Evolutionary conservation across 2,797 vertebrate genomes (phyloP).

Genomic region (Ammospiza maritima): DNA sequence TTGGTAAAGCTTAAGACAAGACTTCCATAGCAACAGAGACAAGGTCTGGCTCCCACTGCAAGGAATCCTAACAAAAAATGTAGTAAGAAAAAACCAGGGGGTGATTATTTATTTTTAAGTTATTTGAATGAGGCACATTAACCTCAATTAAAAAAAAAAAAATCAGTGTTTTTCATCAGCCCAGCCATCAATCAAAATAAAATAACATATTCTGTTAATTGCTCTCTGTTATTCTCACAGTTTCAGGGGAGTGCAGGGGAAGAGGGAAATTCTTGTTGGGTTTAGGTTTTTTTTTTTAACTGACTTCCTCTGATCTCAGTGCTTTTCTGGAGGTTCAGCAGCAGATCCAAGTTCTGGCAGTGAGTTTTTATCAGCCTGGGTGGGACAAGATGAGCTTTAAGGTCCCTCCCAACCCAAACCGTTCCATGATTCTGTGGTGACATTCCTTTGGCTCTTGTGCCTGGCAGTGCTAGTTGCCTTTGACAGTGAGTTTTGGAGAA

Average conservation of each 20-base stretch:
- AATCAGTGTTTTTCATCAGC: background rate
- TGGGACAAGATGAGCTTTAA: background rate
- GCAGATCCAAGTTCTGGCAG: background rate
- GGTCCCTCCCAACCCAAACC: background rate
- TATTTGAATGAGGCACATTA: background rate
- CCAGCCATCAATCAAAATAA: background rate
- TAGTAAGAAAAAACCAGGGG: background rate
- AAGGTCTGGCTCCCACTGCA: background rate
- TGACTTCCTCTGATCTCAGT: background rate
- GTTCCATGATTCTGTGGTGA: background rate
- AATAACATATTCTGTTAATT: background rate
- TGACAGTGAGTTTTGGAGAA: background rate
- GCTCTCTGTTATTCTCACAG: background rate
- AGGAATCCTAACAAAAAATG: background rate
- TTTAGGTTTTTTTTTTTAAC: background rate
- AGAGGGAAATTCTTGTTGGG: background rate
- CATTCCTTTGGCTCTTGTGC: background rate
- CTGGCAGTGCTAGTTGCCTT: background rate
- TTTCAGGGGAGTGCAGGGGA: background rate
- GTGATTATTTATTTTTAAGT: background rate
- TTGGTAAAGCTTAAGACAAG: background rate
- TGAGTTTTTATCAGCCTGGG: background rate
- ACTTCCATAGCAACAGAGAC: constrained; percentile 49
- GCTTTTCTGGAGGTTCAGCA: background rate
- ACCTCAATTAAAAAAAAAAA: background rate